Base-by-base conservation (phyloP, 2,888 invertebrate genomes). In the Plebejus melissa region DNA sequence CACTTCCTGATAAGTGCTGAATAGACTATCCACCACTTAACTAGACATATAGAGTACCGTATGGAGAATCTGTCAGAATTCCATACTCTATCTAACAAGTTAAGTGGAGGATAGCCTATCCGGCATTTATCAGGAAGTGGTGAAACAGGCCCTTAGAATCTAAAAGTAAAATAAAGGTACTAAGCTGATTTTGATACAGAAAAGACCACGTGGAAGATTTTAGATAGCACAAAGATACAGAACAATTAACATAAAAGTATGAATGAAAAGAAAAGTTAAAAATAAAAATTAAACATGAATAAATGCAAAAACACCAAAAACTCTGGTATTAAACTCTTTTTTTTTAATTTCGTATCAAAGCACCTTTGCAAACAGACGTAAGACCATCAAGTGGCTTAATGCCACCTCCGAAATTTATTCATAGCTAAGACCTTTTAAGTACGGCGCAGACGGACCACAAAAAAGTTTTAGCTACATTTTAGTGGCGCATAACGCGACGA, bases 301-400 rank as follows among this genome's bases (percentile, higher is more conserved):
- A 65, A 32, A 65, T 28, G 65, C 36, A 13, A 32, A 65, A 65
- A 65, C 2, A 13, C 65, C 65, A 1, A 65, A 4, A 32, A 11
- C 60, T 22, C 22, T 22, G 28, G 28, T 28, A 11, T 60, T 60
- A 22, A 58, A 60, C 28, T 60, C 2, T 60, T 4, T 36, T 74
- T 69, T 70, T 32, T 65, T 36, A 65, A 32, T 65, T 65, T 65
- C 65, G 32, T 36, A 65, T 65, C 32, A 65, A 13, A 65, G 32
- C 4, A 65, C 32, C 65, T 65, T 32, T 32, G 65, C 65, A 65
- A 65, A 65, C 65, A 13, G 32, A 36, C 65, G 13, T 65, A 65
- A 65, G 32, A 65, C 13, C 65, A 65, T 65, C 65, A 65, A 65
- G 13, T 65, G 32, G 65, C 65, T 65, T 65, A 22, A 65, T 32